Evolutionary conservation across 2,888 invertebrate species (phyloP), one percentile per base, ranked within the genome.

Genomic region (Linyphia triangularis): DNA sequence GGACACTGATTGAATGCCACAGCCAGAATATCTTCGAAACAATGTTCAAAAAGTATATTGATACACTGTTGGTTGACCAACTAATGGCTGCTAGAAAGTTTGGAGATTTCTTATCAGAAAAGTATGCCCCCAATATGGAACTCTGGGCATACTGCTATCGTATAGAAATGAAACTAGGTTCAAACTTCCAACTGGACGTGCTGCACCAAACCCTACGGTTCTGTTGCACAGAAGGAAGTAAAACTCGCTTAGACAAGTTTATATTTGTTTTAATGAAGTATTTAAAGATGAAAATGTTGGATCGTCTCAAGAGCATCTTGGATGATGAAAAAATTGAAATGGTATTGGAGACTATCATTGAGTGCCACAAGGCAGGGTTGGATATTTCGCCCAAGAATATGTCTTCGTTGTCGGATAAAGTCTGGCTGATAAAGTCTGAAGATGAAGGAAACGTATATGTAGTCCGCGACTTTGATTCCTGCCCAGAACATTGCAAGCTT

Each of bases 401-500:
- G 57, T 73, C 86, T 22, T 72, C 75, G 1, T 40, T 81, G 3
- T 81, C 73, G 9, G 81, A 81, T 9, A 81, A 86, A 28, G 65
- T 73, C 33, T 86, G 86, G 86, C 67, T 85, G 0, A 33, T 85
- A 4, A 59, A 19, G 26, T 51, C 43, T 0, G 75, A 57, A 2
- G 43, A 84, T 13, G 59, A 73, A 59, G 73, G 73, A 3, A 75
- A 67, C 40, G 43, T 40, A 2, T 86, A 75, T 40, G 81, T 86
- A 0, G 81, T 61, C 19, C 40, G 65, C 0, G 86, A 86, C 22
- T 73, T 72, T 67, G 67, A 73, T 10, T 59, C 57, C 0, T 86
- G 86, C 13, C 86, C 75, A 5, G 86, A 86, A 37, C 86, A 67
- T n/a, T 86, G 86, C 26, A 81, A 28, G 28, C 59, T 86, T 7